Base-by-base conservation (phyloP, 2,113 vertebrate species). In the Hypocryptadius cinnamomeus region DNA sequence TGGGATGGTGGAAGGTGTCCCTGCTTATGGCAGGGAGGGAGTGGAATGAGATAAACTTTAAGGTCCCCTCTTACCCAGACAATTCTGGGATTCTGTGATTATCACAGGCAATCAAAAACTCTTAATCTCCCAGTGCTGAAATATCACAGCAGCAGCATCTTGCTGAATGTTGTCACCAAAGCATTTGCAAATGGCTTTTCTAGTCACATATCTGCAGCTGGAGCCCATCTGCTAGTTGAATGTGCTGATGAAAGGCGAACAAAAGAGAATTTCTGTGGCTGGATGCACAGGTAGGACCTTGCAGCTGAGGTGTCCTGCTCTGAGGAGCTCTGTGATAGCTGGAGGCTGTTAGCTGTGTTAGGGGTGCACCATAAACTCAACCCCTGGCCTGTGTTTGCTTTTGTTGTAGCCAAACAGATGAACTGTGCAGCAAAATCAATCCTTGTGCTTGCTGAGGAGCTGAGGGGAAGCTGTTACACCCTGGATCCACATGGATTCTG, bases 331-430 rank as follows among this genome's bases (percentile, higher is more conserved):
- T 33, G 18, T 19, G 11, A 3, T 13, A 54, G 50, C 64, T 61
- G 64, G 27, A 40, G 59, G 13, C 21, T 54, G 53, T 21, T 54
- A 33, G 28, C 30, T 22, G 30, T 21, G 30, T 33, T 22, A 15
- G 37, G 64, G 61, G 16, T 7, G 8, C 16, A 0, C 35, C 5
- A 1, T 1, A 16, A 27, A 5, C 51, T 10, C 24, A 5, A 1
- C 20, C 44, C 11, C 4, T 22, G 48, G 15, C 23, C 47, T 6
- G 3, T 18, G 35, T 13, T 24, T 68, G 64, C 42, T 47, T 24
- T n/a, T 2, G 1, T 35, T 25, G 1, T 0, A 25, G 25, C 45
- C 42, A 45, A 27, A 28, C 3, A 13, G 31, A 25, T 5, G 19
- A 3, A 0, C 5, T 6, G 39, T 7, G 53, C 39, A 27, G 54